Conservation (phyloP, 2,888 invertebrate genomes). For the Drosophila engyochracea region DNA sequence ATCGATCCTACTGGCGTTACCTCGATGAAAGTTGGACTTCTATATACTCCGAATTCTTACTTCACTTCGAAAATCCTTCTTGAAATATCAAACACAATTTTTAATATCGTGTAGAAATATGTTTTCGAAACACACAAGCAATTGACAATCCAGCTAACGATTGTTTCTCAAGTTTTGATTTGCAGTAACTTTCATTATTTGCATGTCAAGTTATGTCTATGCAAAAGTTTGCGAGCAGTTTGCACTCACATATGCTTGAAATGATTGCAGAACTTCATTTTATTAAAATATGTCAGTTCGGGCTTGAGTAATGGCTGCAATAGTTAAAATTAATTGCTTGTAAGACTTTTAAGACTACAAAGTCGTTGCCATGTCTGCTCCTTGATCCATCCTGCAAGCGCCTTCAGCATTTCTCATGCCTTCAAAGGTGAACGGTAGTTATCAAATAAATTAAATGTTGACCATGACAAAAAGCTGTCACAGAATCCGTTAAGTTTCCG, state of each 20-base stretch:
- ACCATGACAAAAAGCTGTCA: conserved; percentile 56
- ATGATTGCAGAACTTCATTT: conserved; percentile 69
- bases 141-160: conserved; percentile 8
- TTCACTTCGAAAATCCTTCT: background rate
- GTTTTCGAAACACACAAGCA: conserved; percentile 8
- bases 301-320: conserved; percentile 65
- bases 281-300: conserved; percentile 72
- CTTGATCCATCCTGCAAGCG: conserved; percentile 6
- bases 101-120: conserved; percentile 26
- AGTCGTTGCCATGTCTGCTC: conserved; percentile 15
- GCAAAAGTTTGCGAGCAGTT: conserved; percentile 53
- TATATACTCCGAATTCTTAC: background rate
- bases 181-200: conserved; percentile 46
- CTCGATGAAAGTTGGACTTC: background rate
- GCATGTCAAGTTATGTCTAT: conserved; percentile 48
- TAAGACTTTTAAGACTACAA: conserved; percentile 46
- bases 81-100: background rate
- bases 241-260: conserved; percentile 60
- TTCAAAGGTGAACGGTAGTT: conserved; percentile 57
- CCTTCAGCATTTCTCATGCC: conserved; percentile 6
- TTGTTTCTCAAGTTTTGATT: conserved; percentile 28
- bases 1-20: background rate
- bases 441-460: conserved; percentile 71
- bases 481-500: conserved; percentile 49
- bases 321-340: conserved; percentile 72